These are phyloP conservation scores for Petrosia ficiformis DNA, from an alignment of 37 sponge, comb jelly and placozoan genomes.

Conservation along the genomic window DNA sequence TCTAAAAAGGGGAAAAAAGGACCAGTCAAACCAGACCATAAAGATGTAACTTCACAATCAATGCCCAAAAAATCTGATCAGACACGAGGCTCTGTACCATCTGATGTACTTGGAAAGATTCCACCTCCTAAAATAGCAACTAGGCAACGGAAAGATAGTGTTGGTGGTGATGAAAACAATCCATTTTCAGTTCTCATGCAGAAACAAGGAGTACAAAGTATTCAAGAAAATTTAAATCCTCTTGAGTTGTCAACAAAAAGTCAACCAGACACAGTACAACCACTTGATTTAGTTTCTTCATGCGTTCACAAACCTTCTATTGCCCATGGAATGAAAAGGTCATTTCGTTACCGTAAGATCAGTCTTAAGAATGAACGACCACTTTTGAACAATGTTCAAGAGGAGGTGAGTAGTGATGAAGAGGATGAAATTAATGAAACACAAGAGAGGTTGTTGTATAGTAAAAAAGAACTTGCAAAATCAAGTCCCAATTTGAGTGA, in stretches of 20 bases:
- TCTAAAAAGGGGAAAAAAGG: background rate
- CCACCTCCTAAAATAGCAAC: constrained; percentile 6
- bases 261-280: background rate
- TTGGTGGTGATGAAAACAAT: background rate
- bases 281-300: too few species aligned
- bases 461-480: background rate
- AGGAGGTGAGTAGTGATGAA: background rate
- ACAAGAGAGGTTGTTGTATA: background rate
- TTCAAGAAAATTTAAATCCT: background rate
- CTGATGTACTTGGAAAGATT: background rate
- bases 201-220: background rate
- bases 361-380: background rate
- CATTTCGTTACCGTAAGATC: constrained; percentile 5
- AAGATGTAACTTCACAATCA: background rate
- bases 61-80: background rate
- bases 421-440: background rate
- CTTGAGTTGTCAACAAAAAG: background rate
- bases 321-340: background rate
- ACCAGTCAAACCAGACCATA: background rate
- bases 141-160: background rate
- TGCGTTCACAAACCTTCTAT: background rate
- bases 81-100: background rate
- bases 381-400: background rate
- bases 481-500: constrained; percentile 5
- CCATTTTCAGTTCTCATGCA: background rate